Conservation (phyloP, 2,113 vertebrate genomes). For the Lucifuga dentata region DNA sequence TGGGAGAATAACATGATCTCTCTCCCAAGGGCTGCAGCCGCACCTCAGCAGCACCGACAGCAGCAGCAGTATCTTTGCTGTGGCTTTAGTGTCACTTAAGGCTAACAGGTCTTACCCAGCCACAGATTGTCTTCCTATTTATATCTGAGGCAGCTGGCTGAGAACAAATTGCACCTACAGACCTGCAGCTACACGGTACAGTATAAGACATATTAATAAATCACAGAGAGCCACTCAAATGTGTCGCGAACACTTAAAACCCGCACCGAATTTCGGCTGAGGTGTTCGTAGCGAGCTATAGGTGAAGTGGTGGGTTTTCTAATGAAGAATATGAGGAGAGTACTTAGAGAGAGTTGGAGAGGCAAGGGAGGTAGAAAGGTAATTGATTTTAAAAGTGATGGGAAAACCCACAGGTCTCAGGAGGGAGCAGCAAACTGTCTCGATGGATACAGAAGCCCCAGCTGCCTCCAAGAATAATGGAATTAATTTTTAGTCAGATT, state of each 20-base stretch:
- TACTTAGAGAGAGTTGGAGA: conserved; percentile 74
- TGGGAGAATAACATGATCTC: conserved; percentile 71
- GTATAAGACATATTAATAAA: conserved; percentile 59
- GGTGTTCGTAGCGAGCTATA: conserved; percentile 63
- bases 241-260: conserved; percentile 59
- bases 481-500: conserved; percentile 75
- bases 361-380: conserved; percentile 76
- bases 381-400: conserved; percentile 86
- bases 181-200: conserved; percentile 24
- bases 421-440: conserved; percentile 75
- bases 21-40: conserved; percentile 59
- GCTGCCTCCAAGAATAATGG: conserved; percentile 74
- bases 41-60: conserved; percentile 55
- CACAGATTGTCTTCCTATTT: conserved; percentile 59
- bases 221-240: conserved; percentile 57
- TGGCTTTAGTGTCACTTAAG: conserved; percentile 66
- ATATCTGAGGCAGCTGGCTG: conserved; percentile 20
- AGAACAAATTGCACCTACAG: conserved; percentile 20
- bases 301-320: conserved; percentile 77
- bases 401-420: conserved; percentile 80
- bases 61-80: conserved; percentile 60
- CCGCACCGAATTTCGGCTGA: conserved; percentile 58
- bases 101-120: conserved; percentile 60
- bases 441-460: conserved; percentile 69
- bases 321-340: conserved; percentile 81